Percentiles rank a stretch among this genome's conserved stretches.
phyloP scores from a whole-genome alignment of 2,888 invertebrate genomes.

The Steinernema hermaphroditum region DNA sequence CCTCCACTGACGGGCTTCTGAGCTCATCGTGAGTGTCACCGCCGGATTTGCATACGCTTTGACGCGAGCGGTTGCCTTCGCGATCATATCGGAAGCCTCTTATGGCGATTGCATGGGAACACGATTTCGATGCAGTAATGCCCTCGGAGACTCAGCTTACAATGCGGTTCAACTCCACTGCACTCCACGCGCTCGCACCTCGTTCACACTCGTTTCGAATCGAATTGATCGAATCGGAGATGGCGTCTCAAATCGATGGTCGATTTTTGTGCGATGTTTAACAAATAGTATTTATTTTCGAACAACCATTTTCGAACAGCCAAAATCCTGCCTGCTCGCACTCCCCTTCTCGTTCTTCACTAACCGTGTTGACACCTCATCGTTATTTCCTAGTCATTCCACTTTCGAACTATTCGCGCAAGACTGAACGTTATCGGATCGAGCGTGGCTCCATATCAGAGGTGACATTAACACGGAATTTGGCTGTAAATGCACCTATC shows the following conservation, averaged over 20 bases:
- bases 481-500: constrained; percentile 27
- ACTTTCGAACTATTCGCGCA: not conserved
- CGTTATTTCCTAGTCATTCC: not conserved
- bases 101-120: constrained; percentile 14
- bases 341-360: constrained; percentile 18
- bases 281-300: constrained; percentile 26
- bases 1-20: not conserved
- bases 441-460: constrained; percentile 25
- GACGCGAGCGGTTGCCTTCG: not conserved
- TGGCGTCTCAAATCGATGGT: constrained; percentile 26
- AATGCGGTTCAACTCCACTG: not conserved
- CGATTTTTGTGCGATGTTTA: constrained; percentile 24
- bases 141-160: constrained; percentile 13
- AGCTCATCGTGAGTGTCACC: not conserved
- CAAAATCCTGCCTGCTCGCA: constrained; percentile 20
- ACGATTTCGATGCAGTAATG: constrained; percentile 6
- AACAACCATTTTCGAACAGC: constrained; percentile 10
- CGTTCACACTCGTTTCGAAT: constrained; percentile 16
- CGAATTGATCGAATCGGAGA: constrained; percentile 26
- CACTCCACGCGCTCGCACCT: constrained; percentile 4
- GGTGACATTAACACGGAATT: constrained; percentile 22
- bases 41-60: not conserved
- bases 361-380: constrained; percentile 24
- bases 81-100: constrained; percentile 18
- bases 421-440: not conserved